Evolutionary conservation across 1,140 invertebrate species (phyloP).

Genomic region (Sycophaga agraensis): DNA sequence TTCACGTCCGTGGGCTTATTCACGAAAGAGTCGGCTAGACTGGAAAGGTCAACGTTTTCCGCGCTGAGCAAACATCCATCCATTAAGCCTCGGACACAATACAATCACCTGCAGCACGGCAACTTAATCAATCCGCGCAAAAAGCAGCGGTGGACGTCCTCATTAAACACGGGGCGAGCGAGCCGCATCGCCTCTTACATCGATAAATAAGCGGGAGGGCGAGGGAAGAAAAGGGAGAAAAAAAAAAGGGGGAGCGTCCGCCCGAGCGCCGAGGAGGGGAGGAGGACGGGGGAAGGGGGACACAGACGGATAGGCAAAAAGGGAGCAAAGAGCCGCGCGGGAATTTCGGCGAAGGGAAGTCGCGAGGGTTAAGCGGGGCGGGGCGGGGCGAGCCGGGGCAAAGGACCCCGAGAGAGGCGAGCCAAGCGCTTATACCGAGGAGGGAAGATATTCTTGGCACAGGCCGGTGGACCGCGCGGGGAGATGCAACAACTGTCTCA

Average conservation of each 20-base stretch:
- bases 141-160: background rate
- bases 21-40: too few relatives aligned
- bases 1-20: too few relatives aligned
- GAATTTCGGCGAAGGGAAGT: slow-evolving; percentile 20
- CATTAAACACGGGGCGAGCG: background rate
- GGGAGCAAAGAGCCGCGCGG: background rate
- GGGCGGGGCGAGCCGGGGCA: background rate
- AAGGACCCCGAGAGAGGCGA: background rate
- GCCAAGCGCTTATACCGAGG: background rate
- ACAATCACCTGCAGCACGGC: too few relatives aligned
- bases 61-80: too few relatives aligned
- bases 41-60: too few relatives aligned
- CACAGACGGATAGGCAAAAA: slow-evolving; percentile 10
- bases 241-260: too few relatives aligned
- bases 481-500: slow-evolving; percentile 28
- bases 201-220: slow-evolving; percentile 13
- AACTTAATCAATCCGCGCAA: too few relatives aligned
- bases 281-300: background rate
- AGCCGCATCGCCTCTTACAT: background rate
- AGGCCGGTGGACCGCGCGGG: background rate
- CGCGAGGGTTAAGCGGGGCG: background rate
- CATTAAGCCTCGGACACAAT: too few relatives aligned
- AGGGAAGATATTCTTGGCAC: slow-evolving; percentile 25
- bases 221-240: background rate
- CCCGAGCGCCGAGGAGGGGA: background rate